Evolutionary conservation across 2,888 invertebrate species (phyloP).

Genomic region (Bugulina stolonifera): DNA sequence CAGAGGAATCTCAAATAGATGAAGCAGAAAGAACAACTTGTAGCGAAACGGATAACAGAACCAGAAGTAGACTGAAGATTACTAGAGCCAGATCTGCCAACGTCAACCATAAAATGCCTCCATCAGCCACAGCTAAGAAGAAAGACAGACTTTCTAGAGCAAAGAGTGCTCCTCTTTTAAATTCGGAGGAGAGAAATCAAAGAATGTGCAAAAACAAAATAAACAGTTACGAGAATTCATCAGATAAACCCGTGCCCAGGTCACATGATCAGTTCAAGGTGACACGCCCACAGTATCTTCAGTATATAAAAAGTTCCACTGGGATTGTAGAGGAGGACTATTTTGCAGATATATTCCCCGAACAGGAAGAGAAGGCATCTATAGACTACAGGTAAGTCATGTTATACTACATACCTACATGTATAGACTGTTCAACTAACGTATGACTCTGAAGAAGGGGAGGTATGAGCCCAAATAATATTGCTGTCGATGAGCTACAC

Average conservation of each 20-base stretch:
- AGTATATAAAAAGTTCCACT: slow-evolving; percentile 22
- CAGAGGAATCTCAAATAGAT: too few relatives aligned
- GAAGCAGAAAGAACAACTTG: too few relatives aligned
- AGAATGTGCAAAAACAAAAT: background rate
- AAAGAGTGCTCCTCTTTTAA: slow-evolving; percentile 8
- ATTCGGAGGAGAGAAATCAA: slow-evolving; percentile 11
- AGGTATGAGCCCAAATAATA: too few relatives aligned
- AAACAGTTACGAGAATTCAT: background rate
- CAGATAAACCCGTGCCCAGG: background rate
- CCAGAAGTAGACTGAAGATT: background rate
- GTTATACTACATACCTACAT: too few relatives aligned
- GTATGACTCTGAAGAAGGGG: too few relatives aligned
- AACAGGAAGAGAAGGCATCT: background rate
- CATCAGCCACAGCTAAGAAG: background rate
- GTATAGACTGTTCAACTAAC: too few relatives aligned
- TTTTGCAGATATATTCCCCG: slow-evolving; percentile 18
- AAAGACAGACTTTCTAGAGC: background rate
- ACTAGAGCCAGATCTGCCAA: background rate
- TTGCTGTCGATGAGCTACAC: too few relatives aligned
- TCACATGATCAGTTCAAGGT: background rate
- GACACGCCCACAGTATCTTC: slow-evolving; percentile 14
- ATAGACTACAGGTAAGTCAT: background rate
- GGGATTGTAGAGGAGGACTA: slow-evolving; percentile 23
- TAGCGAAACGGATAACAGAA: too few relatives aligned
- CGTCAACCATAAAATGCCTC: background rate